Base-by-base conservation (phyloP, 1,140 invertebrate genomes). In the Orius insidiosus region DNA sequence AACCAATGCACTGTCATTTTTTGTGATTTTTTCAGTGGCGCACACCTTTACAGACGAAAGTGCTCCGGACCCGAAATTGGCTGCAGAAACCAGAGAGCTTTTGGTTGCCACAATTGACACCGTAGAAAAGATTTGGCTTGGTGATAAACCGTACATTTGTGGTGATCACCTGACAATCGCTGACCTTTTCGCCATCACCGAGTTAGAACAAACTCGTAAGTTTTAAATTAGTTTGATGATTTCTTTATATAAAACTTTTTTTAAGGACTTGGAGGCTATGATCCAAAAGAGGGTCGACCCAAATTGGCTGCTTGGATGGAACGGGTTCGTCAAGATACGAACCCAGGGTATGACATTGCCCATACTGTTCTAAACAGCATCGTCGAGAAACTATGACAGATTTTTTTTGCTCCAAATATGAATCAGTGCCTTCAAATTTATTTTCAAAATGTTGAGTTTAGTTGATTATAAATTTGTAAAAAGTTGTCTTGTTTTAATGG, bases 131-230 rank as follows among this genome's bases (percentile, higher is more conserved):
- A 61, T 74, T 34, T 81, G 78, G 75, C 56, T 83, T n/a, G 60
- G 61, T 10, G 58, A 65, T 37, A 63, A 65, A 5, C 67, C n/a
- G n/a, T n/a, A n/a, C n/a, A n/a, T n/a, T n/a, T n/a, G n/a, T n/a
- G n/a, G n/a, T n/a, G n/a, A n/a, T 54, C 58, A 69, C 41, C 66
- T 78, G 1, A 76, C 73, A 4, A 73, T 84, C 6, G 84, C 85
- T 24, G 86, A 90, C 65, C 60, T 90, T 45, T 67, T 87, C 45
- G 83, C 74, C 1, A 72, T 74, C 10, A 85, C 80, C 59, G 85
- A 89, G 67, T 64, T 89, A 14, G 83, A 88, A 61, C 85, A 89
- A 66, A 74, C 82, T 35, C 67, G 79, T 85, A 59, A 72, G n/a
- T n/a, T n/a, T n/a, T n/a, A n/a, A n/a, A n/a, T n/a, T n/a, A n/a